phyloP scores from a whole-genome alignment of 2,888 invertebrate genomes.

The Idaea aversata region DNA sequence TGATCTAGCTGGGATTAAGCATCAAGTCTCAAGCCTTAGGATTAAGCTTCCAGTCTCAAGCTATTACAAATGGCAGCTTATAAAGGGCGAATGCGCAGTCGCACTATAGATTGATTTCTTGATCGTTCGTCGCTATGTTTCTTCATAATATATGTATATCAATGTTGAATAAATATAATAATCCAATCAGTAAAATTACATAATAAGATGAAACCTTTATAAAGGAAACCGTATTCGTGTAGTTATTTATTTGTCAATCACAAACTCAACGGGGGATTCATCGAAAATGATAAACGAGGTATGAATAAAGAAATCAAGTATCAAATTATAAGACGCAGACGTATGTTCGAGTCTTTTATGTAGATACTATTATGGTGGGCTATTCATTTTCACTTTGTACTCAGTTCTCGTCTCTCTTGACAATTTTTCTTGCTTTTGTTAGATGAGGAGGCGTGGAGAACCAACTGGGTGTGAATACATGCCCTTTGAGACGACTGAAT shows the following conservation, averaged over 20 bases:
- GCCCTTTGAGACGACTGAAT: constrained; percentile 40
- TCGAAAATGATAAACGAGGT: constrained; percentile 48
- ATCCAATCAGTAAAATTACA: too few species aligned
- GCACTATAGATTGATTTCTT: too few species aligned
- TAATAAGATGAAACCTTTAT: too few species aligned
- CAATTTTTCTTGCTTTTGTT: constrained; percentile 63
- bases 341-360: constrained; percentile 46
- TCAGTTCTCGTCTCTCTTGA: constrained; percentile 52
- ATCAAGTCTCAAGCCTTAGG: too few species aligned
- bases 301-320: constrained; percentile 71
- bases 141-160: too few species aligned
- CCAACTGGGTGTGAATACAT: constrained; percentile 52
- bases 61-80: too few species aligned
- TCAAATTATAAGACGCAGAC: constrained; percentile 59
- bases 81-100: too few species aligned
- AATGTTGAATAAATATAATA: too few species aligned
- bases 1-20: too few species aligned
- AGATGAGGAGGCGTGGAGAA: constrained; percentile 45
- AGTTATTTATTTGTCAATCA: constrained; percentile 33
- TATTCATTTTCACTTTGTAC: constrained; percentile 63
- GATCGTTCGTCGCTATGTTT: too few species aligned
- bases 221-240: too few species aligned
- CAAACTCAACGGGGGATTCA: constrained; percentile 29
- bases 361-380: constrained; percentile 46
- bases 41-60: too few species aligned